A percentile compares a stretch with the other conserved stretches of the same genome.
Evolutionary conservation across 1,140 invertebrate genomes (phyloP).

Genomic region (Diachasma alloeum): DNA sequence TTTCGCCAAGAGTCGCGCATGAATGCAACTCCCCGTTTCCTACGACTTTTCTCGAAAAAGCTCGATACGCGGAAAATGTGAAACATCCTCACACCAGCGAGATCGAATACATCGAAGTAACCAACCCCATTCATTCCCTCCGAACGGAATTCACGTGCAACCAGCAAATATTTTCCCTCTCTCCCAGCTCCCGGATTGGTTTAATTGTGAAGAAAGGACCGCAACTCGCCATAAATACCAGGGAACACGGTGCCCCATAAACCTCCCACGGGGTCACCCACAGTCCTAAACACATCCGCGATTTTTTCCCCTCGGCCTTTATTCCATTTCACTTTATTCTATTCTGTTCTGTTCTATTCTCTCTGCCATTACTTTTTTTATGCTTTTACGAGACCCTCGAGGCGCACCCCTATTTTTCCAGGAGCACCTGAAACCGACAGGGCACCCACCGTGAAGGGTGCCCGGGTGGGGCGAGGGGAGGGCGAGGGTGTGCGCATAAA

Average conservation of each 20-base stretch:
- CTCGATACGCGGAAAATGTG: too few relatives aligned
- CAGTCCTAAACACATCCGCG: neutral
- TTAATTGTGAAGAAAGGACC: neutral
- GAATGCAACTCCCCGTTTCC: too few relatives aligned
- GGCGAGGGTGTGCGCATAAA: neutral
- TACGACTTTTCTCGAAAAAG: too few relatives aligned
- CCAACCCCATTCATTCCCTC: too few relatives aligned
- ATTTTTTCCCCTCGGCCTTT: neutral
- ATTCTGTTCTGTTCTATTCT: neutral
- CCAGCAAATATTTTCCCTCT: too few relatives aligned
- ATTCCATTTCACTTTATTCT: slow-evolving; percentile 3
- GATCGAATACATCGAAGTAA: too few relatives aligned
- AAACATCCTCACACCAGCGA: too few relatives aligned
- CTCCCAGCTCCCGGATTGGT: neutral
- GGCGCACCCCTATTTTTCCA: slow-evolving; percentile 23
- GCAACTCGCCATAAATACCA: neutral
- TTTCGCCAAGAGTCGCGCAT: too few relatives aligned
- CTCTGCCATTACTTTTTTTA: neutral
- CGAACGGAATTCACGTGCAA: too few relatives aligned
- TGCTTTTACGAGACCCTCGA: slow-evolving; percentile 16
- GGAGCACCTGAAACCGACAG: slow-evolving; percentile 30
- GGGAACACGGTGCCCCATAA: neutral
- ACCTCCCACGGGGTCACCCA: neutral
- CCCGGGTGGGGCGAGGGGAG: neutral
- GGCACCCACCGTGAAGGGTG: neutral